A percentile compares a stretch with the other conserved stretches of the same genome.
phyloP scores from a whole-genome alignment of 2,113 vertebrate genomes.

The Sander lucioperca region DNA sequence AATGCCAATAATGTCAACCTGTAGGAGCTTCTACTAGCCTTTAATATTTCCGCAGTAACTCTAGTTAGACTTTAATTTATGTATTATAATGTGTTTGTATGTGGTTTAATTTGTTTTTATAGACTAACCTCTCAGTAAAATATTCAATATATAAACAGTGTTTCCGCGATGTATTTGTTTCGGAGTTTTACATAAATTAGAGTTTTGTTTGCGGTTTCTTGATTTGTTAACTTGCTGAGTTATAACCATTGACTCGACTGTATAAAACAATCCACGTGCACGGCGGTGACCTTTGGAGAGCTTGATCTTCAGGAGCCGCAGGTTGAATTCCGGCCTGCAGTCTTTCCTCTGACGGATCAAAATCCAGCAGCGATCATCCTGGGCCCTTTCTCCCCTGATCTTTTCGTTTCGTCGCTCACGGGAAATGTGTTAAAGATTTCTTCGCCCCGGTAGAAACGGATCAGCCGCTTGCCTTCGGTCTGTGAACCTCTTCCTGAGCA shows the following conservation, averaged over 20 bases:
- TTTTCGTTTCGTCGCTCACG: neutral
- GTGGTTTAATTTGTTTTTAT: neutral
- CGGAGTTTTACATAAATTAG: neutral
- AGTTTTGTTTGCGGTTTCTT: neutral
- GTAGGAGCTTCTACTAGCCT: too few relatives aligned
- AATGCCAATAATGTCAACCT: too few relatives aligned
- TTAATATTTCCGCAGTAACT: too few relatives aligned
- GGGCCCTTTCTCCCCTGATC: neutral
- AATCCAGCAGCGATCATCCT: neutral
- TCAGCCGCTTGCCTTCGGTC: neutral
- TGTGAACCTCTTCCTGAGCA: neutral
- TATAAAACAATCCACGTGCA: neutral
- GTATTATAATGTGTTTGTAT: neutral
- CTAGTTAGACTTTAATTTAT: too few relatives aligned
- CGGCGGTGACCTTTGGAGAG: constrained; percentile 8
- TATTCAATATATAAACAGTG: neutral
- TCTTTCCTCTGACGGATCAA: neutral
- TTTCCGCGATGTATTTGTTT: neutral
- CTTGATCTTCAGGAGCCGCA: neutral
- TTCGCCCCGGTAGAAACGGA: neutral
- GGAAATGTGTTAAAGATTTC: constrained; percentile 6
- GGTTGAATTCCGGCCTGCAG: constrained; percentile 3
- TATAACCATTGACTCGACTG: too few relatives aligned
- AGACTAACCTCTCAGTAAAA: neutral
- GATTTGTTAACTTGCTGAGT: neutral